Percentiles rank a stretch among this genome's conserved stretches.
Conservation (phyloP, 2,888 invertebrate genomes). For the Fragum whitleyi region DNA sequence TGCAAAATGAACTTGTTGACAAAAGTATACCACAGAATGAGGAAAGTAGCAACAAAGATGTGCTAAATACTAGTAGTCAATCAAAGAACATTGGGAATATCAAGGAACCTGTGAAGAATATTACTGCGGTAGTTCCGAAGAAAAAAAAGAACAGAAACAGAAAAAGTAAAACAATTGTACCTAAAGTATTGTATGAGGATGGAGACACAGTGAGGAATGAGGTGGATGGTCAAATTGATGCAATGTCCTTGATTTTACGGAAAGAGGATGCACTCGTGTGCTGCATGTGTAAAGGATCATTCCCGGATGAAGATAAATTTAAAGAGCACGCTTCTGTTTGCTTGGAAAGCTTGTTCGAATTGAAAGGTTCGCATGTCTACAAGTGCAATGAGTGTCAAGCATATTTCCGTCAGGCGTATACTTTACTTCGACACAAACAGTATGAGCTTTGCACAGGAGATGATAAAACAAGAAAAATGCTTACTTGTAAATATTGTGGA, state of each 20-base stretch:
- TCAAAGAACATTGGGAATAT: too few relatives aligned
- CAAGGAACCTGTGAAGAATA: too few relatives aligned
- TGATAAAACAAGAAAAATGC: not conserved
- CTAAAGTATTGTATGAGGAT: not conserved
- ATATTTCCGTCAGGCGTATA: constrained; percentile 1
- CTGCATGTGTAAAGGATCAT: constrained; percentile 13
- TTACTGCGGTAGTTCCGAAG: too few relatives aligned
- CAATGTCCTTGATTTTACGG: not conserved
- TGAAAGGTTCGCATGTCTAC: not conserved
- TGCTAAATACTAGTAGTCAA: too few relatives aligned
- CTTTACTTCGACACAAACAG: not conserved
- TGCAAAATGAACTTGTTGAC: too few relatives aligned
- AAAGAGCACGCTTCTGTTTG: constrained; percentile 2
- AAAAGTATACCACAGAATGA: too few relatives aligned
- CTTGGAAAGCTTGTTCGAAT: not conserved
- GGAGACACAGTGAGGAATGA: not conserved
- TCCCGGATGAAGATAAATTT: not conserved
- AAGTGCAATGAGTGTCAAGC: constrained; percentile 6
- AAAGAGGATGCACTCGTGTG: not conserved
- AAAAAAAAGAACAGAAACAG: too few relatives aligned
- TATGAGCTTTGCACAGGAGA: constrained; percentile 1
- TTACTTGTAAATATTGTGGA: not conserved
- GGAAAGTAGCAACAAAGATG: too few relatives aligned
- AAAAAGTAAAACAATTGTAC: not conserved
- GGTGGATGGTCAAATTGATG: constrained; percentile 6